These are phyloP conservation scores for Cephalopholis sonnerati DNA, from an alignment of 2,113 vertebrate genomes.

Conservation along the genomic window DNA sequence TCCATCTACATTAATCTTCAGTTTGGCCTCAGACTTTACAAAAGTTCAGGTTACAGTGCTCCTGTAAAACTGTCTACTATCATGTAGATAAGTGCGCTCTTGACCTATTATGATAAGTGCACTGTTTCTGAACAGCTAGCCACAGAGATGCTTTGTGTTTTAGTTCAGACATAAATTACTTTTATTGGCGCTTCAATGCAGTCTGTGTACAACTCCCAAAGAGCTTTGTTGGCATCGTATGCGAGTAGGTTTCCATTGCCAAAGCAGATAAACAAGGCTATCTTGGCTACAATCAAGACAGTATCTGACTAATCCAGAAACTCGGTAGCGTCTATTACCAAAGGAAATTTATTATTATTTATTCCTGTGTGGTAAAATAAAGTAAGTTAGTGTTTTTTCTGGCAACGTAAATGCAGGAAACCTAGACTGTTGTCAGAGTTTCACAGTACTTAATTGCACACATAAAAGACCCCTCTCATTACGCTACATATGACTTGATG, in stretches of 20 bases:
- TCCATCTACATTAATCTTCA: neutral
- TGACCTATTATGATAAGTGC: conserved; percentile 15
- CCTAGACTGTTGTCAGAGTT: neutral
- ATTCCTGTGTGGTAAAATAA: conserved; percentile 5
- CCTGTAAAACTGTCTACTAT: conserved; percentile 25
- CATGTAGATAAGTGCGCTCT: conserved; percentile 19
- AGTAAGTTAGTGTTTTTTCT: neutral
- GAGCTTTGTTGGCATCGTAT: conserved; percentile 36
- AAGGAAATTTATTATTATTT: conserved; percentile 5
- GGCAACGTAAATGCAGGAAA: neutral
- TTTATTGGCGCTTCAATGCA: neutral
- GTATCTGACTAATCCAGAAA: neutral
- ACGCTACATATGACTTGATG: neutral
- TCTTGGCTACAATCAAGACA: conserved; percentile 1
- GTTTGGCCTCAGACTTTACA: neutral
- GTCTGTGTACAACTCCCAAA: conserved; percentile 22
- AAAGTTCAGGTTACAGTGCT: neutral
- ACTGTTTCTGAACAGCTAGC: neutral
- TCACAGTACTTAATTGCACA: neutral
- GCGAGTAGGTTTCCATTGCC: neutral
- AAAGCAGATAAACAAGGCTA: neutral
- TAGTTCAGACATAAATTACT: conserved; percentile 21
- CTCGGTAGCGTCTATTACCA: neutral
- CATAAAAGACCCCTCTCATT: neutral
- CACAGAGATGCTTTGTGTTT: neutral